A percentile compares a stretch with the other conserved stretches of the same genome.
phyloP scores from a whole-genome alignment of 2,888 invertebrate genomes.

The Altica lythri region DNA sequence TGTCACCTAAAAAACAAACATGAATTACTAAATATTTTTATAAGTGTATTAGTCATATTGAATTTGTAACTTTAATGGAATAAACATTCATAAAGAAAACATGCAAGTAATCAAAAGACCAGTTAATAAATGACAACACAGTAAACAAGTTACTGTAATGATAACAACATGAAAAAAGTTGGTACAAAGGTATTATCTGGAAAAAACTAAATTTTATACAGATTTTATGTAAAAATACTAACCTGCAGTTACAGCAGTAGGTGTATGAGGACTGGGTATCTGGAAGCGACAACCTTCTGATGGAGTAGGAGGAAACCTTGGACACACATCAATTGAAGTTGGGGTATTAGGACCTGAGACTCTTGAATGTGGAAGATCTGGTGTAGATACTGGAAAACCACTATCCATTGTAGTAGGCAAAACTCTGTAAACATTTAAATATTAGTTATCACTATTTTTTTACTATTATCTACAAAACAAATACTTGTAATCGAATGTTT shows the following conservation, averaged over 20 bases:
- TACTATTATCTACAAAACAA: background rate
- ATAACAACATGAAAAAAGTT: too few relatives aligned
- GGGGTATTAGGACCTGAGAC: slow-evolving; percentile 62
- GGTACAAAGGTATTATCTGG: too few relatives aligned
- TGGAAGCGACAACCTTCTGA: slow-evolving; percentile 59
- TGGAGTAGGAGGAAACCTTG: slow-evolving; percentile 56
- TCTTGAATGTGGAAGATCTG: slow-evolving; percentile 53
- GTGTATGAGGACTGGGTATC: slow-evolving; percentile 60
- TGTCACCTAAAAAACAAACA: slow-evolving; percentile 54
- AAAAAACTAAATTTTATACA: too few relatives aligned
- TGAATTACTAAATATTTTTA: too few relatives aligned
- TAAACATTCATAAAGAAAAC: too few relatives aligned
- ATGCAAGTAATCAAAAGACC: background rate
- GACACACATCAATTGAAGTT: slow-evolving; percentile 58
- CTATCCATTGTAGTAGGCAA: slow-evolving; percentile 54
- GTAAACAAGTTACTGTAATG: too few relatives aligned
- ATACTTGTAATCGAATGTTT: too few relatives aligned
- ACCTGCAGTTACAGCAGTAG: slow-evolving; percentile 47
- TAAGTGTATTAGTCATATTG: too few relatives aligned
- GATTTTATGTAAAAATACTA: slow-evolving; percentile 8
- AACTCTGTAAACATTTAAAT: slow-evolving; percentile 44
- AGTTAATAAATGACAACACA: too few relatives aligned
- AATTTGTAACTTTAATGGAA: too few relatives aligned
- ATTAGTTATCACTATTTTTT: background rate
- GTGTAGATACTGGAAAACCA: slow-evolving; percentile 54